Evolutionary conservation across 2,888 invertebrate genomes (phyloP), one percentile per base, ranked within the genome.

Genomic region (Scrobipalpa costella): DNA sequence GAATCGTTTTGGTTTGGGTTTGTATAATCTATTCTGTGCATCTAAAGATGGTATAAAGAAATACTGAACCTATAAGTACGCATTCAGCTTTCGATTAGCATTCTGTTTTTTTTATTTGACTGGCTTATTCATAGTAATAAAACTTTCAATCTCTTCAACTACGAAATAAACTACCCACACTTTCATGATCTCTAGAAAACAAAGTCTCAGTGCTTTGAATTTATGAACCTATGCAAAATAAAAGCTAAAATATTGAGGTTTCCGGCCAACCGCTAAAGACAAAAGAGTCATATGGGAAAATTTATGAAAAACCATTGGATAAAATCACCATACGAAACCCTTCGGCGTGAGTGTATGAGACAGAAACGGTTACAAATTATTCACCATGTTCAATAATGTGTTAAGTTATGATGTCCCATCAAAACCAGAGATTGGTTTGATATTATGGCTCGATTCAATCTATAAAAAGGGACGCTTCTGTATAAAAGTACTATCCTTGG

Each of bases 261-360:
- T 27, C 27, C 27, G 27, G 27, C 27, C 27, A 27, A 47, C 49
- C 49, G 49, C 19, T 1, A 9, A 17, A 49, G 17, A 49, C 49
- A 49, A 49, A 17, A 44, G 44, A 9, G 1, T 44, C 6, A n/a
- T 21, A 21, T 21, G 7, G 17, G 17, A 3, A 49, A 49, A 49
- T 21, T 49, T 49, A 49, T 49, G 21, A 9, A 8, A 11, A 17
- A 49, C 47, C 47, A 49, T 49, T 21, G 50, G 21, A 13, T 27
- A 11, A 52, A 27, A 52, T 21, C 21, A 11, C 21, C 50, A 52
- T 44, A 44, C 27, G 13, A 52, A 52, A 52, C 50, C 50, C 50
- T 52, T 52, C 11, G 13, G 13, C 13, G 50, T 0, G 50, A 19
- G 50, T 52, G 50, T 52, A 21, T 52, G 19, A 52, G 50, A 52